Conservation (phyloP, 2,113 vertebrate species). For the Pyrgilauda ruficollis region DNA sequence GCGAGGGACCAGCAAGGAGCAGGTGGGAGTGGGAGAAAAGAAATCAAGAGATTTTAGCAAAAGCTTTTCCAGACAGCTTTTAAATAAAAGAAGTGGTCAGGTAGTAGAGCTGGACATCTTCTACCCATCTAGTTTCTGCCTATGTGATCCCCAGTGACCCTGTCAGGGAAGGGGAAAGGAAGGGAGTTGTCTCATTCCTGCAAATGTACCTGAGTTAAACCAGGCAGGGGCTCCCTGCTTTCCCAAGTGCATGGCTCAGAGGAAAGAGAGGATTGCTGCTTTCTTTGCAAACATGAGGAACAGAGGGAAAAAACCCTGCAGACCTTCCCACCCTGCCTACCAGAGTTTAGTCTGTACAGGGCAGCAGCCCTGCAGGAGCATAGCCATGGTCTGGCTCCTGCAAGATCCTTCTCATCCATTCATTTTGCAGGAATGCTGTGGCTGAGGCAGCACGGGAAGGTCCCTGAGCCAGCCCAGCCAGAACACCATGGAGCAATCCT, state of each 20-base stretch:
- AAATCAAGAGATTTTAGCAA: slow-evolving; percentile 68
- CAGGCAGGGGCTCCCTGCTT: background rate
- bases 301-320: background rate
- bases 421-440: background rate
- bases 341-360: background rate
- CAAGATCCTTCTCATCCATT: background rate
- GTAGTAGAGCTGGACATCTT: background rate
- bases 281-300: background rate
- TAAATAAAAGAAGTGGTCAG: background rate
- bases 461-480: background rate
- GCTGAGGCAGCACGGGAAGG: background rate
- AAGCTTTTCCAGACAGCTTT: background rate
- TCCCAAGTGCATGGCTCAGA: background rate
- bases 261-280: background rate
- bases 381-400: background rate
- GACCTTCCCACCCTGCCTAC: background rate
- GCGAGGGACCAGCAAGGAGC: slow-evolving; percentile 60
- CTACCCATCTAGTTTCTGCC: background rate
- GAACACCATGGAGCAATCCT: background rate
- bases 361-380: background rate
- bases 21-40: slow-evolving; percentile 55
- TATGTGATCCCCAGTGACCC: background rate
- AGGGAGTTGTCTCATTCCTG: background rate
- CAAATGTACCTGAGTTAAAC: background rate
- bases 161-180: background rate